phyloP scores from a whole-genome alignment of 2,113 vertebrate species.

The Dinomys branickii region DNA sequence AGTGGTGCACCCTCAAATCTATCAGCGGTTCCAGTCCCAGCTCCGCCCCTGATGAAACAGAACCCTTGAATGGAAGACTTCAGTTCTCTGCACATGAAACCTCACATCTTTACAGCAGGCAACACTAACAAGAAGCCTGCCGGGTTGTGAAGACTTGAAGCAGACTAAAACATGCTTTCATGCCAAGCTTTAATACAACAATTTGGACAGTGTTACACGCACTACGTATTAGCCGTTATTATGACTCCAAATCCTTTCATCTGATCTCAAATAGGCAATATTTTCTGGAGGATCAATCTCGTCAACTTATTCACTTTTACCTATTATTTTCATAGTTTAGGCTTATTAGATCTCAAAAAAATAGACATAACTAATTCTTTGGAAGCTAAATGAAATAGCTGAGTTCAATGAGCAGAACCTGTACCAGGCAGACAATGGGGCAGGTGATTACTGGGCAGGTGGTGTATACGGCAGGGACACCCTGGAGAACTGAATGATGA shows the following conservation, averaged over 20 bases:
- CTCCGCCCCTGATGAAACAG: neutral
- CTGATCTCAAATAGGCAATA: neutral
- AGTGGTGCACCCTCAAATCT: neutral
- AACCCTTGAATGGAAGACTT: neutral
- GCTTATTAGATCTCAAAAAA: neutral
- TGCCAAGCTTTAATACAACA: no score
- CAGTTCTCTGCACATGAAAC: neutral
- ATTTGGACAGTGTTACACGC: no score
- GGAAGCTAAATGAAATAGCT: neutral
- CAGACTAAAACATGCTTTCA: neutral
- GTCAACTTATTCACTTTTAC: neutral
- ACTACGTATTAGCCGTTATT: neutral
- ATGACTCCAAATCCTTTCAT: neutral
- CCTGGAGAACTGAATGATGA: neutral
- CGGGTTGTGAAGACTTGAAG: neutral
- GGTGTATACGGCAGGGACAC: neutral
- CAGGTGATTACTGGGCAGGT: neutral
- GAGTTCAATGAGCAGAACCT: neutral
- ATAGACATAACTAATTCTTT: neutral
- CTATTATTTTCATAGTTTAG: neutral
- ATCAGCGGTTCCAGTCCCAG: neutral
- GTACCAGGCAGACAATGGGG: neutral
- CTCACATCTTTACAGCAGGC: neutral
- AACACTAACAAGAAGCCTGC: neutral
- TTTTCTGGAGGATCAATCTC: conserved; percentile 14